Evolutionary conservation across 2,797 vertebrate species (phyloP), one percentile per base, ranked within the genome.

Genomic region (Micromesistius poutassou): DNA sequence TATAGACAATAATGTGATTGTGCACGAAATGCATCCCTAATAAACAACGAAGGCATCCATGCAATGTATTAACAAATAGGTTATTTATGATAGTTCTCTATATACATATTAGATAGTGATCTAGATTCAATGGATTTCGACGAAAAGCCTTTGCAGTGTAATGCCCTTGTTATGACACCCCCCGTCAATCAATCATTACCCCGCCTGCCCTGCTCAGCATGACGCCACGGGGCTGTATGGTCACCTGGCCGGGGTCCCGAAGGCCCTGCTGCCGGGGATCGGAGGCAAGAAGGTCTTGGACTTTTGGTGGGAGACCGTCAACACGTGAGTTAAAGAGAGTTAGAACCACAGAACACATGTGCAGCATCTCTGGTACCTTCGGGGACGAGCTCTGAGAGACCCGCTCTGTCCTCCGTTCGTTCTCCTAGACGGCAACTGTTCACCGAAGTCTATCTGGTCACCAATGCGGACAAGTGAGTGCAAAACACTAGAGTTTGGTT

Each of bases 381-480:
- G 28, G n/a, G 62, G 12, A 10, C n/a, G 7, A 62, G 2, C n/a
- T 62, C 55, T n/a, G 25, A 28, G 9, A 68, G 7, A 22, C 9
- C 55, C 22, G 22, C 22, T 30, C 30, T 68, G 22, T 30, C 16
- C 30, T 71, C 72, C 14, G 80, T 66, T 80, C 14, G 80, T 66
- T 80, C 22, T 66, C 28, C 62, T 77, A 96, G 95, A 90, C 89
- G 95, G 1, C 95, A 96, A 87, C 79, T 96, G 74, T 96, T 96
- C 89, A 94, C 92, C 79, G 94, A 93, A 66, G 95, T 96, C 3
- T 96, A 95, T 79, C 90, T 96, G 78, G 93, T 96, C 83, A 96
- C 95, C 0, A 96, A 96, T 78, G 95, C 95, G 81, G 95, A 96
- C 85, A 96, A 96, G 95, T 96, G 86, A 91, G 95, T 92, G 28